phyloP scores from a whole-genome alignment of 2,797 vertebrate species.

The Danio choprae region DNA sequence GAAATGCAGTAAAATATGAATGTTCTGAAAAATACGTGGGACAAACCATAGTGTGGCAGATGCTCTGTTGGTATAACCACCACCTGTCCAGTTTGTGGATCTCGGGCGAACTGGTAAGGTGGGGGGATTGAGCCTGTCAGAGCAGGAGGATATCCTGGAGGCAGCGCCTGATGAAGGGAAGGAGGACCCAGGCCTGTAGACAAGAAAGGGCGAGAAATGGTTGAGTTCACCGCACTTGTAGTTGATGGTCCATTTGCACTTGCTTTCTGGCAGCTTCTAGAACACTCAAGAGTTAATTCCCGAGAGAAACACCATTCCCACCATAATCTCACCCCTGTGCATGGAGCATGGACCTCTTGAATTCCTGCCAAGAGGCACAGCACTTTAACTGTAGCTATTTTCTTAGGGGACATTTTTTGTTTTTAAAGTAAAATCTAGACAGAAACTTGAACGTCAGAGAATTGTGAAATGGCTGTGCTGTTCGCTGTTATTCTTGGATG shows the following conservation, averaged over 20 bases:
- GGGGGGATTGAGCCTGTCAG: constrained; percentile 89
- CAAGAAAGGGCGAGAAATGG: neutral
- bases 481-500: constrained; percentile 72
- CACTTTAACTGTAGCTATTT: constrained; percentile 49
- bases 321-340: constrained; percentile 21
- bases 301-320: constrained; percentile 27
- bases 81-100: constrained; percentile 94
- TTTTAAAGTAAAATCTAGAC: constrained; percentile 71
- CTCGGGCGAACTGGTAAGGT: constrained; percentile 93
- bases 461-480: constrained; percentile 45
- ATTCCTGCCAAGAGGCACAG: constrained; percentile 41
- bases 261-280: constrained; percentile 3
- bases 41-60: constrained; percentile 93
- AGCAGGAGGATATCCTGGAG: constrained; percentile 87
- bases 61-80: constrained; percentile 95
- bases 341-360: constrained; percentile 29
- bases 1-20: neutral
- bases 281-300: constrained; percentile 28
- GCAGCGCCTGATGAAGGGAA: constrained; percentile 91
- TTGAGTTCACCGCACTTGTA: neutral
- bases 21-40: neutral
- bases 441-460: constrained; percentile 57
- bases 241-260: constrained; percentile 48
- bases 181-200: constrained; percentile 87
- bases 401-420: constrained; percentile 52